phyloP scores from a whole-genome alignment of 2,888 invertebrate species.

The Choreutis nemorana region DNA sequence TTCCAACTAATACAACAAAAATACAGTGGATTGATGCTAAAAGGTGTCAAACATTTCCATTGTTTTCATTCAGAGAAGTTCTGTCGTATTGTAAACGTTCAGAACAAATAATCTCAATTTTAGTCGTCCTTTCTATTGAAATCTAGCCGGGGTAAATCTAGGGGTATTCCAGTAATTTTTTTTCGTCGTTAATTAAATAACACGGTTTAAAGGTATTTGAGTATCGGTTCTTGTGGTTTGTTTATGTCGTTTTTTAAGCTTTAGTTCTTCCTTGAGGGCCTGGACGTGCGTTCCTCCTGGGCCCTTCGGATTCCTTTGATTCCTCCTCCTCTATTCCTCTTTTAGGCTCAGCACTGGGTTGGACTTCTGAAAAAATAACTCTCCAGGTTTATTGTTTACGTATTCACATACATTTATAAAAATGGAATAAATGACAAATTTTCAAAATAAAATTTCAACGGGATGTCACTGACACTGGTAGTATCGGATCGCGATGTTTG shows the following conservation, averaged over 20 bases:
- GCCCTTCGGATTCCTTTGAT: constrained; percentile 20
- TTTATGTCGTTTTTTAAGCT: constrained; percentile 6
- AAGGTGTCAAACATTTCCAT: too few species aligned
- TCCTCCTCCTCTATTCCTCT: constrained; percentile 17
- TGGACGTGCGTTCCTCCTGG: constrained; percentile 20
- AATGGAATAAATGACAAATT: background rate
- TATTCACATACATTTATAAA: too few species aligned
- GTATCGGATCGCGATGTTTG: too few species aligned
- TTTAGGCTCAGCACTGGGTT: constrained; percentile 17
- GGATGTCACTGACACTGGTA: background rate
- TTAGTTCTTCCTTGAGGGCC: constrained; percentile 12
- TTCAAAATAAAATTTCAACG: background rate
- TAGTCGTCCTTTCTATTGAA: too few species aligned
- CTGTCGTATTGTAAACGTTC: too few species aligned
- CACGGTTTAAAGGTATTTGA: too few species aligned
- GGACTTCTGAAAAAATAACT: constrained; percentile 16
- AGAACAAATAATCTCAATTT: constrained; percentile 1
- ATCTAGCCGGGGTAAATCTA: constrained; percentile 8
- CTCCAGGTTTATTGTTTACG: background rate
- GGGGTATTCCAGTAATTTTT: too few species aligned
- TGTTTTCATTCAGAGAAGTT: too few species aligned
- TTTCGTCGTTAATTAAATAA: too few species aligned
- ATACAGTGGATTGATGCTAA: too few species aligned
- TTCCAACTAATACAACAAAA: too few species aligned
- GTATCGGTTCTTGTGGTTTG: too few species aligned